Evolutionary conservation across 2,113 vertebrate genomes (phyloP), one percentile per base, ranked within the genome.

Genomic region (Neogobius melanostomus): DNA sequence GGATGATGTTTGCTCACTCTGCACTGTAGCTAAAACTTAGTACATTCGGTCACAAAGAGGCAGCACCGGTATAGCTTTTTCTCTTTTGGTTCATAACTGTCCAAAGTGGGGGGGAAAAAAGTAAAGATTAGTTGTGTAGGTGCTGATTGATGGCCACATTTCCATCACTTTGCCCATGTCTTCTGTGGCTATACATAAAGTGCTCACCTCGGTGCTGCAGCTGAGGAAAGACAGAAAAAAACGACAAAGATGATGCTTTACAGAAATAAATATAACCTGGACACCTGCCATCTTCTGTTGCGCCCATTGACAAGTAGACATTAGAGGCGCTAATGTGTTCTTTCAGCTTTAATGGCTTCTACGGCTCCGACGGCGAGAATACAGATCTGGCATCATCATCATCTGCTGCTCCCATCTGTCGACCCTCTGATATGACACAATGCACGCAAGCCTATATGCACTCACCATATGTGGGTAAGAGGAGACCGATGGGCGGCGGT

Each of bases 341-440:
- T 86, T 68, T 82, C 85, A 64, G 83, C 75, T 84, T 88, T 88
- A 91, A 91, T 69, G 85, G 89, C 88, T 88, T 91, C 90, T 88
- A 86, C 68, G 84, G 83, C 80, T 89, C 89, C 86, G 80, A 88
- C 87, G 63, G 81, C 63, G 86, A 88, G 79, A 91, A 28, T 83
- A 90, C 84, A 85, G 89, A 91, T 91, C 87, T 86, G 87, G 85
- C 85, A 76, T 71, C 56, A 86, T 82, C 89, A 88, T 93, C 92
- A 92, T 93, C 91, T 91, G 91, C 77, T 88, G 74, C 67, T 85
- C 71, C 91, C 92, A 93, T 93, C 92, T 93, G 91, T 90, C 88
- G 82, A 72, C 69, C 63, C 36, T 77, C 76, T 62, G 69, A 77
- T 14, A 15, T 52, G 5, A 54, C 66, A 63, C 12, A 0, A 36